Base-by-base conservation (phyloP, 2,113 vertebrate genomes). In the Coregonus clupeaformis region DNA sequence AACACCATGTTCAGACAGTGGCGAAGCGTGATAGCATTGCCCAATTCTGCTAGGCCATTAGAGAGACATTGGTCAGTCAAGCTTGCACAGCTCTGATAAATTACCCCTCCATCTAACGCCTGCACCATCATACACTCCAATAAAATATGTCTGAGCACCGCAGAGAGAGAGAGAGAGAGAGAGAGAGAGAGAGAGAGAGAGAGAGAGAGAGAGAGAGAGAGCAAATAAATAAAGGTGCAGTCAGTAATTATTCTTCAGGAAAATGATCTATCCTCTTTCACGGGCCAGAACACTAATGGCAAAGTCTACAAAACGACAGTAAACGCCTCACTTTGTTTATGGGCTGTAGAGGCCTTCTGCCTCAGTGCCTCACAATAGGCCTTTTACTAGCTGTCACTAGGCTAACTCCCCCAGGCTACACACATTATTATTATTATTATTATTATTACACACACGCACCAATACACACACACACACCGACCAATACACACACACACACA, bases 251-350 rank as follows among this genome's bases (percentile, higher is more conserved):
- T 68, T 77, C 63, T 79, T 82, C 73, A 85, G 81, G 85, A n/a
- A 52, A 52, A 71, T 69, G 60, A 27, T 25, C 65, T 18, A 79
- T 81, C 65, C 66, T 79, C 80, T 76, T 82, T 82, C 45, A 64
- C 66, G 77, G 71, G 74, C 80, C 75, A 77, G 22, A 12, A 82
- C 73, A 84, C 32, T 82, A 86, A 86, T 83, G 78, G 77, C 55
- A 36, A 75, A 22, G 68, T 85, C 83, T 76, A 76, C 79, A 87
- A 78, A 89, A 75, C 76, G 80, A 79, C 62, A 76, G 68, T 88
- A 89, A 88, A 88, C 87, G 32, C 20, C 27, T 83, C 85, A n/a
- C 22, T n/a, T 84, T 76, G 77, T 88, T 91, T 87, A 90, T 82
- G 82, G 47, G 80, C 29, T 71, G 68, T 73, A 67, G 72, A 71